Percentiles rank a stretch among this genome's conserved stretches.
phyloP scores from a whole-genome alignment of 2,797 vertebrate species.

The Basileuterus tristriatus region DNA sequence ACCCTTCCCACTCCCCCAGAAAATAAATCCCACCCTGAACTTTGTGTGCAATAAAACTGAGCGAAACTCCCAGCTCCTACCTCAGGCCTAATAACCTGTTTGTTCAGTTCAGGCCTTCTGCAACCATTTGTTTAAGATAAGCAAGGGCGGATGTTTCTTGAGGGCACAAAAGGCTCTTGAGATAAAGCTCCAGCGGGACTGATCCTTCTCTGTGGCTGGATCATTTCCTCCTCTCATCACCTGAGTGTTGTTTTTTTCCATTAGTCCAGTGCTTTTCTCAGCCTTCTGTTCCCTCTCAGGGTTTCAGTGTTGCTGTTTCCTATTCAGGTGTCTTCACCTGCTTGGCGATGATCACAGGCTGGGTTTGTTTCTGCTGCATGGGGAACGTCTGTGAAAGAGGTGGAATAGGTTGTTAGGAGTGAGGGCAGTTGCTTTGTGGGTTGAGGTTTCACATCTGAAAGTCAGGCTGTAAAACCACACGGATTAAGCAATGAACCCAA shows the following conservation, averaged over 20 bases:
- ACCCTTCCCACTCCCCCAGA: background rate
- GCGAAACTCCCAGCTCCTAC: background rate
- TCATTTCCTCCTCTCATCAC: background rate
- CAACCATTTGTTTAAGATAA: constrained; percentile 60
- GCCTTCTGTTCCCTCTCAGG: background rate
- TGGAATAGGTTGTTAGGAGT: background rate
- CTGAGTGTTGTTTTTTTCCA: background rate
- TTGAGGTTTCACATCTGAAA: background rate
- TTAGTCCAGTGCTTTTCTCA: background rate
- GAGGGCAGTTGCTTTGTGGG: background rate
- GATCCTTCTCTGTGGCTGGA: rapidly evolving
- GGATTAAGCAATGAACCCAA: background rate
- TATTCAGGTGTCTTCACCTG: background rate
- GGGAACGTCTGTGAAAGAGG: rapidly evolving
- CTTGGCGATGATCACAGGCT: rapidly evolving
- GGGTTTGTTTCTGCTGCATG: background rate
- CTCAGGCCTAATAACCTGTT: constrained; percentile 19
- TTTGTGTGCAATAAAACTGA: background rate
- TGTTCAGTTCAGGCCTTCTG: constrained; percentile 37
- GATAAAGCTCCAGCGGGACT: background rate
- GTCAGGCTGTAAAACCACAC: background rate
- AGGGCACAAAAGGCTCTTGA: constrained; percentile 21
- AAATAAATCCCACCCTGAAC: constrained; percentile 27
- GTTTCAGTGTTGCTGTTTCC: background rate
- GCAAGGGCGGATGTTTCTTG: constrained; percentile 9